Evolutionary conservation across 1,140 invertebrate genomes (phyloP).

Genomic region (Schlechtendalia chinensis): DNA sequence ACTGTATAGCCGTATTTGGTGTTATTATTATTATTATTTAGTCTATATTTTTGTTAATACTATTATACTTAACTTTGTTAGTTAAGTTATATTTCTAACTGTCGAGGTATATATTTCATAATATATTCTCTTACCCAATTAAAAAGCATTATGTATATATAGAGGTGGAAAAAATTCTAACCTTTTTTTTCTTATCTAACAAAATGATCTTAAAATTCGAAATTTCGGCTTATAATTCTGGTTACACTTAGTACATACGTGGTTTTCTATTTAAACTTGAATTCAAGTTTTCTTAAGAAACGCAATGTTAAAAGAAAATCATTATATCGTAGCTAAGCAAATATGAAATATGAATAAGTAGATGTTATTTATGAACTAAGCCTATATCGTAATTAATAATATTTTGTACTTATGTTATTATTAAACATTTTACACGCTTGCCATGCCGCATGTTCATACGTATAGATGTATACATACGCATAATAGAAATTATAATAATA

Average conservation of each 20-base stretch:
- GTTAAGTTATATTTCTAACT: no score
- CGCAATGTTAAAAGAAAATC: not conserved
- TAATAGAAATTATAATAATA: constrained; percentile 4
- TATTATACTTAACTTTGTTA: no score
- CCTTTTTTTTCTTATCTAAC: no score
- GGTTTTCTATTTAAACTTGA: not conserved
- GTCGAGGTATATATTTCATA: no score
- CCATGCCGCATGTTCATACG: not conserved
- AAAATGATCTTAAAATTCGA: no score
- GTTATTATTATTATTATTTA: no score
- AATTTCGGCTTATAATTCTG: no score
- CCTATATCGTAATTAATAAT: not conserved
- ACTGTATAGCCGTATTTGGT: no score
- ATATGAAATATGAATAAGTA: not conserved
- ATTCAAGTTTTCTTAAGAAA: not conserved
- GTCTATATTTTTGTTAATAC: no score
- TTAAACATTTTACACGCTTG: not conserved
- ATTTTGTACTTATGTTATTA: not conserved
- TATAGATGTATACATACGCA: not conserved
- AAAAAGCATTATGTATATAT: no score
- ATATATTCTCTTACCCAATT: no score
- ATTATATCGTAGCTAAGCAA: not conserved
- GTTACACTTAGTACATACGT: not conserved
- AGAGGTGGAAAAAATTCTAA: no score
- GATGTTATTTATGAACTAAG: not conserved